Evolutionary conservation across 2,888 invertebrate species (phyloP).

Genomic region (Sarcophaga caerulescens): DNA sequence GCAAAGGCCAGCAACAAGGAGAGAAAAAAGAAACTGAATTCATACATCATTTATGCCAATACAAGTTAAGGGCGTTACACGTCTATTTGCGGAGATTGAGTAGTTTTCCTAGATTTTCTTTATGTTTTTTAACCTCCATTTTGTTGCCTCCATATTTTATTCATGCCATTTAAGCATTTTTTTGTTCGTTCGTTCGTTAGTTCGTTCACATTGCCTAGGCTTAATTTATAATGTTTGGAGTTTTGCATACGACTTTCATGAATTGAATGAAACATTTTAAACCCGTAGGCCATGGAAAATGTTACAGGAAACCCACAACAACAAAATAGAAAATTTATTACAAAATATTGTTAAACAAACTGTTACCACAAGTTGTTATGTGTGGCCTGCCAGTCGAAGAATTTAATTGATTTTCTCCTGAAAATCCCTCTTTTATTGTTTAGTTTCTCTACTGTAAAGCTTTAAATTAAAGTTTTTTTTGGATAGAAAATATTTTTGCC

Average conservation of each 20-base stretch:
- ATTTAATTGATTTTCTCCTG: constrained; percentile 19
- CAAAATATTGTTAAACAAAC: constrained; percentile 39
- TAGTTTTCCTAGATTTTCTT: constrained; percentile 26
- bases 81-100: constrained; percentile 19
- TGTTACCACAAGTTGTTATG: constrained; percentile 36
- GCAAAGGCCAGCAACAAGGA: constrained; percentile 1
- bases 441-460: not conserved
- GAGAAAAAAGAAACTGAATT: constrained; percentile 32
- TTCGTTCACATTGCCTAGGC: not conserved
- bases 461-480: constrained; percentile 5
- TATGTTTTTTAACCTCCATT: not conserved
- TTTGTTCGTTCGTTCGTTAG: not conserved
- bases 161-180: constrained; percentile 40
- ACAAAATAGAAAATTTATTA: constrained; percentile 46
- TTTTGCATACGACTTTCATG: not conserved
- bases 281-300: constrained; percentile 21
- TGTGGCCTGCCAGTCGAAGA: constrained; percentile 3
- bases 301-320: constrained; percentile 38
- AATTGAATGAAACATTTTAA: constrained; percentile 30
- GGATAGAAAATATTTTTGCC: not conserved
- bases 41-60: constrained; percentile 48
- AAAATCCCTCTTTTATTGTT: not conserved
- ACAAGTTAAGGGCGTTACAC: constrained; percentile 47
- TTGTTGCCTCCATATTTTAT: not conserved
- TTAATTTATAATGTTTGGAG: not conserved